Evolutionary conservation across 1,140 invertebrate genomes (phyloP), one percentile per base, ranked within the genome.

Genomic region (Drosophila murphyi): DNA sequence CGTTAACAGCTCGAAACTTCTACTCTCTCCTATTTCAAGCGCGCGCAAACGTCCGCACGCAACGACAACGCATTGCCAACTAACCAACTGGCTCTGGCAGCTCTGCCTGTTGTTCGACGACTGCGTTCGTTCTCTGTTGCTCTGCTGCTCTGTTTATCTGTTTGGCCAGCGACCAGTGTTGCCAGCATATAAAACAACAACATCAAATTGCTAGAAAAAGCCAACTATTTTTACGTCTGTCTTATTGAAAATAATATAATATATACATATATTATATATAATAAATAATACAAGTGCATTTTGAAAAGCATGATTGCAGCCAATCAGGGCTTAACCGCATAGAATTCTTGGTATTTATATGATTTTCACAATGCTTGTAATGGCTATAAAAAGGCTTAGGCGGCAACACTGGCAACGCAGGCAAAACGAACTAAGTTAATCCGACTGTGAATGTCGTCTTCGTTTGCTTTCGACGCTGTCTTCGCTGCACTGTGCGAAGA

Each of bases 401-500:
- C n/a, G 39, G 10, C 39, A 43, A 4, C 10, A 43, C 39, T 43
- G 10, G 8, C 45, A 29, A 29, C 43, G 43, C 32, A 29, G 8
- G 45, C 54, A 29, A 34, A 56, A 43, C 60, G 54, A 63, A 63
- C 51, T 61, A 54, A 64, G 55, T 74, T 77, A 77, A 77, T 77
- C 75, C 64, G 12, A 41, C 29, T 59, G 51, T 45, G 57, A 32
- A 35, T 29, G 41, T 54, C 70, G 51, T 68, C 39, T 45, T 59
- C 54, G 63, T 68, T 60, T 65, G 39, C 59, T 50, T 62, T 69
- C 39, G 39, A 35, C 50, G 57, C 47, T 72, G 70, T 39, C 63
- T 72, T 68, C 71, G 71, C 48, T 69, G 71, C 71, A 69, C 35
- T 69, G 64, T 60, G 71, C 71, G 54, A 69, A 68, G 71, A 61